Base-by-base conservation (phyloP, 2,797 vertebrate genomes). In the Cheirogaleus major region DNA sequence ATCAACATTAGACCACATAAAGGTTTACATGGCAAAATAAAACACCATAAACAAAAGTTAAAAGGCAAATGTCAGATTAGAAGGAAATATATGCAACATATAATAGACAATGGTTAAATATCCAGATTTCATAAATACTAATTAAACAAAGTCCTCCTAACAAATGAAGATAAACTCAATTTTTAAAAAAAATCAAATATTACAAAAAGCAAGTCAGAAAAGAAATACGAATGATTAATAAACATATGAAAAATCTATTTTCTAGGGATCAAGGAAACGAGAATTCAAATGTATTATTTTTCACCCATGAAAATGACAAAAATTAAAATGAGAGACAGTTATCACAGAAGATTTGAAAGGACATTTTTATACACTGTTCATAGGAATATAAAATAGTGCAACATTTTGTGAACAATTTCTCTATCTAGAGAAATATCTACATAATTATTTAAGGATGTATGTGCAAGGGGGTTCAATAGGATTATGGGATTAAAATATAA, bases 151-250 rank as follows among this genome's bases (percentile, higher is more conserved):
- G 43, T 23, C 35, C 76, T 81, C 41, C 70, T 35, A 84, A 8
- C 35, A 55, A 85, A 95, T 80, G 55, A 81, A 83, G 38, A 80
- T 38, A 91, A 67, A 63, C 27, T 23, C 38, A 11, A 61, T 70
- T 65, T 65, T 38, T 76, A 32, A 20, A n/a, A 72, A n/a, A 65
- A 61, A 22, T 63, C 35, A 52, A 76, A 84, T 35, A 50, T 48
- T 48, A 27, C 22, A 84, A 69, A 85, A 41, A 30, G n/a, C 96
- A 98, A 97, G 97, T 97, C 93, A 98, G 97, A 97, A 96, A 98
- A 98, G 96, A 96, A 98, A 97, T 97, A 98, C 89, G 98, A 97
- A 82, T 96, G 97, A 97, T 89, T 93, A 97, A 97, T 85, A 97
- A 98, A 97, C 2, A 93, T 95, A 97, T 93, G 95, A 93, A 98